phyloP scores from a whole-genome alignment of 2,797 vertebrate genomes.

The Sparidentex hasta region DNA sequence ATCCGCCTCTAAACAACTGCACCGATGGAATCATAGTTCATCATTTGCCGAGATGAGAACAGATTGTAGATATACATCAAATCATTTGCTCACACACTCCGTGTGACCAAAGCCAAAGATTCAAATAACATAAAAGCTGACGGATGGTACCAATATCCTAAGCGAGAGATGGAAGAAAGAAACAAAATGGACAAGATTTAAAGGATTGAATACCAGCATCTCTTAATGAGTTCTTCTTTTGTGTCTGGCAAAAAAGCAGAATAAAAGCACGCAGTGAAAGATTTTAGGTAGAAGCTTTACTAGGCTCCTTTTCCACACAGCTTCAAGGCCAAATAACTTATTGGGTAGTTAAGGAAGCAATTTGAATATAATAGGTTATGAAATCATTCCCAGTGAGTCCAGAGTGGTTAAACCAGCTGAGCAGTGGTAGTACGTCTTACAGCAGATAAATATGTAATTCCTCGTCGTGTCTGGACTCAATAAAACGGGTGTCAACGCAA shows the following conservation, averaged over 20 bases:
- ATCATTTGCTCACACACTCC: not conserved
- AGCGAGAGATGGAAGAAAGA: not conserved
- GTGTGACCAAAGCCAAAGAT: not conserved
- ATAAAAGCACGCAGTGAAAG: not conserved
- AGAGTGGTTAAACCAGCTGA: conserved; percentile 3
- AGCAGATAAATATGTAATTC: conserved; percentile 15
- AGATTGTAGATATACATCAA: not conserved
- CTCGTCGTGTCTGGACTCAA: conserved; percentile 16
- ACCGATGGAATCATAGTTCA: not conserved
- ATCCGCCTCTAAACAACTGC: not conserved
- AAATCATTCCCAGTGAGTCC: conserved; percentile 15
- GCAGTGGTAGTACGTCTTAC: not conserved
- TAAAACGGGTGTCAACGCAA: conserved; percentile 13
- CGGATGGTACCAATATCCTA: too few relatives aligned
- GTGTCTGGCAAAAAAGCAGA: not conserved
- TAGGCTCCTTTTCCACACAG: not conserved
- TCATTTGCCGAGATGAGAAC: not conserved
- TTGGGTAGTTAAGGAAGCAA: not conserved
- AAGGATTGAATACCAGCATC: not conserved
- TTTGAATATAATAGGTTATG: conserved; percentile 1
- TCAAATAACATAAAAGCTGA: not conserved
- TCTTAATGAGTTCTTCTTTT: not conserved
- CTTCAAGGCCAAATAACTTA: conserved; percentile 2
- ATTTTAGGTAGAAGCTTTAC: not conserved
- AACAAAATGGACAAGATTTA: not conserved